A percentile compares a stretch with the other conserved stretches of the same genome.
These are phyloP conservation scores for Sorex araneus DNA, from an alignment of 2,113 vertebrate genomes.

Conservation along the genomic window DNA sequence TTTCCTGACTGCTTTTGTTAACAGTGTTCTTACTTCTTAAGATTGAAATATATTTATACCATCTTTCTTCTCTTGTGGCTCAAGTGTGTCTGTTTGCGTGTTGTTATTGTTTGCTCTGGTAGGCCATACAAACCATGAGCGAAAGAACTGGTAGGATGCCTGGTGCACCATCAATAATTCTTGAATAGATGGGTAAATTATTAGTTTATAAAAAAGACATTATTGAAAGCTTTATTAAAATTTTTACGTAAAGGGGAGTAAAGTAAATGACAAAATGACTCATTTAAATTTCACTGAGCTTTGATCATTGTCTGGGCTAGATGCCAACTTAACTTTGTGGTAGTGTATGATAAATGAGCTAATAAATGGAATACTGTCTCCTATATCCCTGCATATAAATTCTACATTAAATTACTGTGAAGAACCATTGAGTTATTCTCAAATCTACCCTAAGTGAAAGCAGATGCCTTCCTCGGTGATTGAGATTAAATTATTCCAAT, in stretches of 20 bases:
- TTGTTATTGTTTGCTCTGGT: background rate
- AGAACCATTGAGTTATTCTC: conserved; percentile 77
- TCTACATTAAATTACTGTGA: conserved; percentile 84
- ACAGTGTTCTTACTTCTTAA: background rate
- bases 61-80: background rate
- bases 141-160: background rate
- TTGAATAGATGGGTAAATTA: conserved; percentile 45
- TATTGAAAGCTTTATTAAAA: background rate
- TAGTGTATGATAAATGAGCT: conserved; percentile 82
- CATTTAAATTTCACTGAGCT: conserved; percentile 80
- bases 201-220: background rate
- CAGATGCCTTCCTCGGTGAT: conserved; percentile 50
- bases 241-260: conserved; percentile 66
- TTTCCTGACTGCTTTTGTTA: background rate
- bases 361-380: conserved; percentile 73
- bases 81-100: background rate
- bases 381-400: conserved; percentile 75
- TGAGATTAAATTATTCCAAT: conserved; percentile 51
- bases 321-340: background rate
- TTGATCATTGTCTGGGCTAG: conserved; percentile 81
- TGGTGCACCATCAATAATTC: background rate
- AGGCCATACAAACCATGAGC: background rate
- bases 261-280: conserved; percentile 70
- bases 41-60: background rate
- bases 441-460: conserved; percentile 64